Evolutionary conservation across 37 sponge, comb jelly and placozoan genomes (phyloP).

Genomic region (Halichondria panicea): DNA sequence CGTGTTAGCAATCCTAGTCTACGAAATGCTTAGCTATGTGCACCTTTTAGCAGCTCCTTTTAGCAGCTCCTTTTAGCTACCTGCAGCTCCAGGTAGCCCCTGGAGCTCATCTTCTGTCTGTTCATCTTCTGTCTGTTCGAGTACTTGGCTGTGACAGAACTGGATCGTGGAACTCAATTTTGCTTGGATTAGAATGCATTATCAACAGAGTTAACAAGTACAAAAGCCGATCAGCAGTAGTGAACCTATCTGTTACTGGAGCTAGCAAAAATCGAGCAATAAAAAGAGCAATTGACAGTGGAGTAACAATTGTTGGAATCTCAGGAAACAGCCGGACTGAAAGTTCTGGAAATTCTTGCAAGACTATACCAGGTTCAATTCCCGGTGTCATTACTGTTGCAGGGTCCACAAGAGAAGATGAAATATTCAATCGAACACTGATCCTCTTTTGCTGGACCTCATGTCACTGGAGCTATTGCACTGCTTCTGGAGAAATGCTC

Average conservation of each 20-base stretch:
- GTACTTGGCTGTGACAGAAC: conserved; percentile 39
- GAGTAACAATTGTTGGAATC: conserved; percentile 43
- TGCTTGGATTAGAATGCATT: conserved; percentile 61
- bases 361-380: conserved; percentile 24
- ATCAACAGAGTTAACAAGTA: conserved; percentile 11
- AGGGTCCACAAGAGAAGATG: background rate
- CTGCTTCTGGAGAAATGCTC: conserved; percentile 69
- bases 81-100: too few species aligned
- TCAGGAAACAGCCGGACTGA: conserved; percentile 36
- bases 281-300: background rate
- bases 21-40: too few species aligned
- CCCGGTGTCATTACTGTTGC: conserved; percentile 44
- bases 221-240: conserved; percentile 22
- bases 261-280: conserved; percentile 19
- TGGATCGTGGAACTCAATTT: conserved; percentile 24
- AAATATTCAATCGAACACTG: too few species aligned
- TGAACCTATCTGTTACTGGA: conserved; percentile 60
- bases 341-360: conserved; percentile 51
- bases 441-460: conserved; percentile 67
- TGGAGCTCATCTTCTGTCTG: too few species aligned
- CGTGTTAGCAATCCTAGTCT: too few species aligned
- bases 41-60: too few species aligned
- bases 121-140: conserved; percentile 54
- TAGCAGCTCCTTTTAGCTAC: too few species aligned
- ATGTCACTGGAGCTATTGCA: conserved; percentile 67